Evolutionary conservation across 2,797 vertebrate genomes (phyloP).

Genomic region (Chaenodraco wilsoni): DNA sequence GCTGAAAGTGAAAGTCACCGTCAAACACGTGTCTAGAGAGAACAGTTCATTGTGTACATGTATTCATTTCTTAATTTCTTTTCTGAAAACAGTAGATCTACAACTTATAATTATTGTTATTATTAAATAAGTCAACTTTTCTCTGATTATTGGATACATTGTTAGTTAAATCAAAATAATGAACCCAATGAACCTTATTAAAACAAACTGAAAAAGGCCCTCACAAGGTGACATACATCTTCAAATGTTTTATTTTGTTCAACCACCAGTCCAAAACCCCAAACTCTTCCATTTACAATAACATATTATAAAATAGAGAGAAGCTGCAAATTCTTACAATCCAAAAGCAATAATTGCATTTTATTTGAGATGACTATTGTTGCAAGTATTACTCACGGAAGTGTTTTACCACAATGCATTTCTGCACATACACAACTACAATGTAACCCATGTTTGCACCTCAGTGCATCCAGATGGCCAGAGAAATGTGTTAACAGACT

Average conservation of each 20-base stretch:
- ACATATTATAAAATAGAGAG: background rate
- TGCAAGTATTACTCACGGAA: too few relatives aligned
- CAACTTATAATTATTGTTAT: background rate
- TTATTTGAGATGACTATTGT: background rate
- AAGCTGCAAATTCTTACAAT: background rate
- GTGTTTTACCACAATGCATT: background rate
- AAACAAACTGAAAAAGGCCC: background rate
- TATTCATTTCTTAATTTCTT: background rate
- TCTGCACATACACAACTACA: background rate
- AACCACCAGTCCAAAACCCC: background rate
- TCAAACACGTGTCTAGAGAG: background rate
- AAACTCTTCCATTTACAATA: background rate
- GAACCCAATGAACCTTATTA: background rate
- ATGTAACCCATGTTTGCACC: background rate
- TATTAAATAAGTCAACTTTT: background rate
- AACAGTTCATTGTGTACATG: background rate
- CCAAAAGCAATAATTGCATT: background rate
- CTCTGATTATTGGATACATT: background rate
- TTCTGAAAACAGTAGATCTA: background rate
- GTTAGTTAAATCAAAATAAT: background rate
- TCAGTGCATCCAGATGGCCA: slow-evolving; percentile 31
- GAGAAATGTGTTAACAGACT: slow-evolving; percentile 27
- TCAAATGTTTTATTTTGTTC: background rate
- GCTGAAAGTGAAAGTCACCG: background rate
- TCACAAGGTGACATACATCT: background rate